These are phyloP conservation scores for Marmota flaviventris DNA, from an alignment of 2,113 vertebrate genomes.

Conservation along the genomic window DNA sequence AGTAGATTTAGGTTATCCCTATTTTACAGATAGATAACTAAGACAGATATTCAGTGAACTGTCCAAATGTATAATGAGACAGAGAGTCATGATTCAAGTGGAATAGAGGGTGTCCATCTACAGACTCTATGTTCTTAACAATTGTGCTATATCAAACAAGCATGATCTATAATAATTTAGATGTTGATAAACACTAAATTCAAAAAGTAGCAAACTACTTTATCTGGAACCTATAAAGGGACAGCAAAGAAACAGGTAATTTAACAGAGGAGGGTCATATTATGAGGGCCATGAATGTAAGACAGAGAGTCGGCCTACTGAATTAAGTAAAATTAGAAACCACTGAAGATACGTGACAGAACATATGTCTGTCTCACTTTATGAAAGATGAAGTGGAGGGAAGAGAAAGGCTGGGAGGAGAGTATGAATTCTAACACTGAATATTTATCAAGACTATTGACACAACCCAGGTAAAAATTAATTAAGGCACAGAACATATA, in stretches of 20 bases:
- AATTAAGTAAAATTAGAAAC: constrained; percentile 10
- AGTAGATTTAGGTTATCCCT: background rate
- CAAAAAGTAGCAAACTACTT: constrained; percentile 34
- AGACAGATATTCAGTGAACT: constrained; percentile 23
- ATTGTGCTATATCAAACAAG: constrained; percentile 45
- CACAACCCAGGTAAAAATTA: constrained; percentile 25
- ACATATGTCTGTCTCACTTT: constrained; percentile 7
- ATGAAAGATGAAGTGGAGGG: constrained; percentile 4
- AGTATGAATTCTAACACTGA: background rate
- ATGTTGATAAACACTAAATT: constrained; percentile 45
- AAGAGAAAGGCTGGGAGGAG: background rate
- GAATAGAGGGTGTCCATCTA: background rate
- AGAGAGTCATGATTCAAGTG: background rate
- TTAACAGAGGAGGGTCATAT: constrained; percentile 30
- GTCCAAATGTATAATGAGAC: constrained; percentile 16
- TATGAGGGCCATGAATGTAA: background rate
- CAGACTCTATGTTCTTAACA: constrained; percentile 28
- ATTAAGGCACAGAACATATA: constrained; percentile 24
- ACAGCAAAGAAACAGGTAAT: constrained; percentile 20
- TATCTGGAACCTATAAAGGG: constrained; percentile 37
- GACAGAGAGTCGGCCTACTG: background rate
- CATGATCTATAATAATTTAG: constrained; percentile 15
- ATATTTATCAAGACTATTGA: constrained; percentile 55
- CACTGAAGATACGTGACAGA: background rate
- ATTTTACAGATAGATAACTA: constrained; percentile 53